Evolutionary conservation across 2,888 invertebrate genomes (phyloP), one percentile per base, ranked within the genome.

Genomic region (Lottia gigantea): DNA sequence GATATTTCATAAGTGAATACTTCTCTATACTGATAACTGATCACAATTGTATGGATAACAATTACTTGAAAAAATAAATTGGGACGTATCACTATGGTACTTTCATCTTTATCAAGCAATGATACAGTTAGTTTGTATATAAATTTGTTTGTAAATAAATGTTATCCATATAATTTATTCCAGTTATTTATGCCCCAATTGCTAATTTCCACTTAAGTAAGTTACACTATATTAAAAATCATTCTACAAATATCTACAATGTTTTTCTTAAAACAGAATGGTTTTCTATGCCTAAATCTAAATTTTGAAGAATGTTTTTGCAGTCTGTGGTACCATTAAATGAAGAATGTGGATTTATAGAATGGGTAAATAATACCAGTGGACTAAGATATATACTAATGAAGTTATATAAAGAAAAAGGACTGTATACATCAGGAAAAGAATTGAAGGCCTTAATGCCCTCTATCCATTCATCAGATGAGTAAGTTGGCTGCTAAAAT

Each of bases 341-440:
- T 82, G 97, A 98, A 88, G 94, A 95, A 83, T 97, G 97, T 84
- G 99, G 99, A 0, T 89, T 99, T 68, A 93, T 99, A 68, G 98
- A 99, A 88, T 99, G 98, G 97, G 92, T 99, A 49, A 94, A 94
- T 0, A 94, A 98, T 88, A 91, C 98, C 45, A 78, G 77, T 46
- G 87, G 90, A 3, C 79, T 89, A 46, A 75, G 89, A 2, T 72
- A 83, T 66, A 86, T 89, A 46, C 79, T 90, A 19, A 73, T 85
- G 66, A 83, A 84, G 66, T 76, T 89, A 49, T 89, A 89, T 83
- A 82, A 81, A 67, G 88, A 88, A 83, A 92, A 91, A 85, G 93
- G 94, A 84, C 89, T 91, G 6, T 91, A 90, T 75, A 92, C 92
- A 77, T 89, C 90, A 45, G 90, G 90, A 40, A 89, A 90, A 40